Evolutionary conservation across 1,140 invertebrate species (phyloP), one percentile per base, ranked within the genome.

Genomic region (Amyelois transitella): DNA sequence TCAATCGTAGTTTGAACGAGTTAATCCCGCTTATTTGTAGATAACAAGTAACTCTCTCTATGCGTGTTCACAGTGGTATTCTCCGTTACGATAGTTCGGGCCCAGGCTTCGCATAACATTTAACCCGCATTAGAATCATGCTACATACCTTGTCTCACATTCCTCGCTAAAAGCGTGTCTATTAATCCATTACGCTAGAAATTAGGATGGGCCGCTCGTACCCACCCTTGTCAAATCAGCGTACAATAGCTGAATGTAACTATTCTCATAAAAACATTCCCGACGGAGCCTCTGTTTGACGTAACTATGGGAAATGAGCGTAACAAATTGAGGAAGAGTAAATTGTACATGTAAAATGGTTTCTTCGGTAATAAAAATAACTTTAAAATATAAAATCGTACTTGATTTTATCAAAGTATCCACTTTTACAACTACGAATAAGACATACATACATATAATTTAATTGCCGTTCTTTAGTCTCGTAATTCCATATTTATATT

Each of bases 211-310:
- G 51, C 62, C 56, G 48, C 55, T 38, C 48, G 25, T 60, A 55
- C 59, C 61, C 59, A 71, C 73, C 73, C 73, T 73, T 63, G 55
- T 76, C 73, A 75, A 63, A 72, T 63, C 62, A 64, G 53, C 50
- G 53, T 55, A 71, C 64, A 63, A 68, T 67, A 54, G 51, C 56
- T 21, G 28, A 63, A 54, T 65, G 53, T 59, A 65, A 64, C 61
- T 64, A 64, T 73, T 63, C 62, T 67, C 57, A 62, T 67, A 60
- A 73, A 64, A 69, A 68, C 70, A 70, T 67, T 65, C 59, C 59
- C 50, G 43, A 50, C 53, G 61, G 62, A 56, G 58, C 14, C 32
- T 68, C 55, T 58, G 52, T 66, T 65, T 60, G 51, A 55, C 58
- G 59, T 62, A 62, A 60, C 47, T 61, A 60, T 47, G 47, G 14